Base-by-base conservation (phyloP, 2,113 vertebrate genomes). In the Danionella cerebrum region DNA sequence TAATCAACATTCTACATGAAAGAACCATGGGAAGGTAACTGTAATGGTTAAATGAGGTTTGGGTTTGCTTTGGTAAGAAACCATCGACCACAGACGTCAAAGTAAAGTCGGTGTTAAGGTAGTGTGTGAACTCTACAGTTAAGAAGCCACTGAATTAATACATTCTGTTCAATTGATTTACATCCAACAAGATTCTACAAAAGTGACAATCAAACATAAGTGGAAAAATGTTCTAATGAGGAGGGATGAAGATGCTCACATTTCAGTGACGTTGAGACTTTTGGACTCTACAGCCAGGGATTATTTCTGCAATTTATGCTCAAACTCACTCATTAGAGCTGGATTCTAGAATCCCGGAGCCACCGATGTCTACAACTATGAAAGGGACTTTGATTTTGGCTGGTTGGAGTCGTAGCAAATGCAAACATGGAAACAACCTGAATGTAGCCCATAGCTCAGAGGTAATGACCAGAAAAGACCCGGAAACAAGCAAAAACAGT, bases 401-500 rank as follows among this genome's bases (percentile, higher is more conserved):
- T 45, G 13, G 39, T 45, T n/a, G 58, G 58, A 60, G 58, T 60
- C 14, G 24, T 33, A 31, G 33, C 39, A 41, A 9, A 60, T 16
- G 19, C 44, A 16, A 50, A 59, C 63, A 50, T 74, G 69, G 14
- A 24, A 67, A 71, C 41, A 13, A 76, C 73, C 78, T 80, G 78
- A 80, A 75, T 71, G 41, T 58, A 60, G 65, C 51, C 69, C 39
- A 52, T 27, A 75, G 70, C 45, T 53, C 52, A 72, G 78, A 77
- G 63, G 67, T 75, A 71, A 69, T 24, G 35, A 70, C 45, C 72
- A 55, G 63, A 58, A 45, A 50, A 50, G 45, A 54, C 41, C 59
- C 48, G 65, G 38, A 70, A 45, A 69, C 48, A 57, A 69, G 64
- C 69, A 31, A 68, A 75, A 75, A 77, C 78, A 75, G 70, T 75